Base-by-base conservation (phyloP, 2,888 invertebrate species). In the Melanargia galathea region DNA sequence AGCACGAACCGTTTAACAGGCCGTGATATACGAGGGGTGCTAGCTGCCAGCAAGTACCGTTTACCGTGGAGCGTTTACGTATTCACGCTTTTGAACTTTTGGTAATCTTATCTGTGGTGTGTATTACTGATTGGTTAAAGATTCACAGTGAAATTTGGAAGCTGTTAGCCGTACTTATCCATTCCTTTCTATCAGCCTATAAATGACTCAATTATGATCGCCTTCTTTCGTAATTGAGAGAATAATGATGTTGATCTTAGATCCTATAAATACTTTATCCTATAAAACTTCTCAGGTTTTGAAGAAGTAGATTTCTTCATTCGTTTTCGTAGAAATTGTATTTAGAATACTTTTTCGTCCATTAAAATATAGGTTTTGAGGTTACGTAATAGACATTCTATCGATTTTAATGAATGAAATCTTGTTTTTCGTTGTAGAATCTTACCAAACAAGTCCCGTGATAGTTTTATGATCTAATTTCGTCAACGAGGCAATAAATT, bases 401-500 rank as follows among this genome's bases (percentile, higher is more conserved):
- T 13, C 35, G 13, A 4, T 45, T 18, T 45, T 2, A 45, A 45
- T 18, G 3, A n/a, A n/a, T n/a, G n/a, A 45, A 45, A 20, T 20
- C 40, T 40, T 16, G 40, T 2, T 40, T n/a, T n/a, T 16, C 40
- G 16, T 6, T 40, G 2, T 13, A 6, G 4, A 13, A 38, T 38
- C 40, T 22, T 11, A 46, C 11, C 22, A 46, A 24, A 24, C 24
- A 46, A 6, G 46, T 11, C 13, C 10, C 24, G 49, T 13, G 24
- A 49, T 26, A 8, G 10, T 45, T 45, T 45, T 10, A 45, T 45
- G 45, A 20, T 45, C 18, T 20, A 18, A 18, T 45, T 45, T 20
- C 18, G 45, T 45, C 49, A 49, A 49, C 2, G n/a, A 16, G 16
- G 26, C 49, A 26, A 49, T 49, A 49, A 49, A 49, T 49, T 26